Percentiles rank a stretch among this genome's conserved stretches.
phyloP scores from a whole-genome alignment of 2,113 vertebrate species.

The Oreochromis aureus region DNA sequence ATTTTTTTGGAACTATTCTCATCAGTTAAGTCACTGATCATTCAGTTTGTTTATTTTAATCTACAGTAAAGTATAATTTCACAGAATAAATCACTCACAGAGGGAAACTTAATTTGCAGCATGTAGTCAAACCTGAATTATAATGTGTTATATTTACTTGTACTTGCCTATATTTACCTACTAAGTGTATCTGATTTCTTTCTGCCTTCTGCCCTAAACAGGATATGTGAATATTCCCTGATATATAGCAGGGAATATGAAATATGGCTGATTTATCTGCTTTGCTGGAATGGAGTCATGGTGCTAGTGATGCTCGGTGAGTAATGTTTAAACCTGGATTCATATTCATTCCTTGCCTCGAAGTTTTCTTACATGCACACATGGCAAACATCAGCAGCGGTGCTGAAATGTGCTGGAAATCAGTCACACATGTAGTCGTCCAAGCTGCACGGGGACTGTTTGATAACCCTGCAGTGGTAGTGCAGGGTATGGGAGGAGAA shows the following conservation, averaged over 20 bases:
- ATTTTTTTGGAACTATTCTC: accelerated
- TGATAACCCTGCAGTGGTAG: constrained; percentile 48
- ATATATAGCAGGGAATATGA: no score
- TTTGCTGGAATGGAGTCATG: accelerated
- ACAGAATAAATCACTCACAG: neutral
- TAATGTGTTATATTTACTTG: neutral
- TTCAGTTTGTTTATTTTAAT: neutral
- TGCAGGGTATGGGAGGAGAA: constrained; percentile 5
- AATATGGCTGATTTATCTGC: neutral
- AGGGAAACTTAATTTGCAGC: neutral
- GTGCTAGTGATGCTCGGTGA: neutral
- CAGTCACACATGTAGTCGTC: neutral
- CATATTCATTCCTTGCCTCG: neutral
- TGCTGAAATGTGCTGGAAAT: neutral
- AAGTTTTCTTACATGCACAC: neutral
- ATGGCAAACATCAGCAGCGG: neutral
- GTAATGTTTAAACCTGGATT: neutral
- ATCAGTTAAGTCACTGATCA: neutral
- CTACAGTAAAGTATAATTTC: neutral
- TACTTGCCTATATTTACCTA: neutral
- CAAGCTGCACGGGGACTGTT: constrained; percentile 18
- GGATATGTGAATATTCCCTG: no score
- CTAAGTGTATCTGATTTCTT: neutral
- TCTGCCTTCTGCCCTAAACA: neutral
- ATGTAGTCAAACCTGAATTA: neutral